phyloP scores from a whole-genome alignment of 2,888 invertebrate genomes.

The Philonicus albiceps region DNA sequence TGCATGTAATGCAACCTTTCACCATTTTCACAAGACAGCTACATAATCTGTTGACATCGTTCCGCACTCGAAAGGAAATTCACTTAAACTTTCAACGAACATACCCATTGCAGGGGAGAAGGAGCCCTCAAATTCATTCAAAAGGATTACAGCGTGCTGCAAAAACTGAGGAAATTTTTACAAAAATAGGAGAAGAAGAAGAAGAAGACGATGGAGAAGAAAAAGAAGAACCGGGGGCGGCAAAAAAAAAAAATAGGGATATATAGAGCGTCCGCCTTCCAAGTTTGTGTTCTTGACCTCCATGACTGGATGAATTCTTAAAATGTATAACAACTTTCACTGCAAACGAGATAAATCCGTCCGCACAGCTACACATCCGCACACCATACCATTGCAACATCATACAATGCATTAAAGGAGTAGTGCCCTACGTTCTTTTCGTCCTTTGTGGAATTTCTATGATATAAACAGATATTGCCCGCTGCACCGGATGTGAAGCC shows the following conservation, averaged over 20 bases:
- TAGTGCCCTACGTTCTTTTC: neutral
- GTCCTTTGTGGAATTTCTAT: neutral
- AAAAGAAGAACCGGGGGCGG: neutral
- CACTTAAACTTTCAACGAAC: conserved; percentile 20
- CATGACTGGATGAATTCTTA: conserved; percentile 47
- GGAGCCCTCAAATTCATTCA: conserved; percentile 6
- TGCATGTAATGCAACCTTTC: neutral
- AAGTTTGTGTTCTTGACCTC: conserved; percentile 48
- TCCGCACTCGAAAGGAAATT: neutral
- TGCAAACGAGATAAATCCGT: conserved; percentile 37
- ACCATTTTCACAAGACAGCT: neutral
- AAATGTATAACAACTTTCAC: conserved; percentile 49
- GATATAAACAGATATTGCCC: neutral
- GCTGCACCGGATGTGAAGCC: neutral
- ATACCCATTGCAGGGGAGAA: neutral
- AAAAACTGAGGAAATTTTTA: neutral
- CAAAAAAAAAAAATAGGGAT: conserved; percentile 15
- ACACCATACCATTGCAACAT: neutral
- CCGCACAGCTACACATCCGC: neutral
- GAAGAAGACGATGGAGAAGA: neutral
- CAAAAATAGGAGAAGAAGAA: neutral
- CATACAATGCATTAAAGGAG: neutral
- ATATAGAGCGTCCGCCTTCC: conserved; percentile 33
- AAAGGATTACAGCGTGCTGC: neutral
- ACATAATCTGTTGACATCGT: neutral